Evolutionary conservation across 1,140 invertebrate genomes (phyloP).

Genomic region (Trichoplusia ni): DNA sequence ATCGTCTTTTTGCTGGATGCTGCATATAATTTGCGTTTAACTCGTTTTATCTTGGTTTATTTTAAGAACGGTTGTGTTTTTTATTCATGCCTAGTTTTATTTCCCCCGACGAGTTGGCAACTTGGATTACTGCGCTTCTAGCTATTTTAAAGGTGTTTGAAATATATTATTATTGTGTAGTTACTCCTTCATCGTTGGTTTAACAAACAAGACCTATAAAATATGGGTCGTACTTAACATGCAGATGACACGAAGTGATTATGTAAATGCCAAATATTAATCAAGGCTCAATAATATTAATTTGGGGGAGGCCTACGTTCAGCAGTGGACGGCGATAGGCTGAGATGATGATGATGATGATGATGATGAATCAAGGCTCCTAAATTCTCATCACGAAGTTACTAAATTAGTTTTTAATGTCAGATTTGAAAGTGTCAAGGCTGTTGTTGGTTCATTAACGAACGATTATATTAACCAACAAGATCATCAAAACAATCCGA

Average conservation of each 20-base stretch:
- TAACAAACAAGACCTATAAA: background rate
- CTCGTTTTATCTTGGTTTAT: constrained; percentile 7
- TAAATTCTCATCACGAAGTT: constrained; percentile 11
- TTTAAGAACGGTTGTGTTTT: constrained; percentile 8
- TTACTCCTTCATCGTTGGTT: no score
- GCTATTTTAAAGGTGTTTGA: background rate
- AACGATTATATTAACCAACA: no score
- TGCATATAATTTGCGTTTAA: constrained; percentile 7
- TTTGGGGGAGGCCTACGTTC: no score
- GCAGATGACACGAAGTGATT: background rate
- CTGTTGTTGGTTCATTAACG: no score
- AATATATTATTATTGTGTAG: no score
- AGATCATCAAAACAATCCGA: no score
- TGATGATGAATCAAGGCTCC: background rate
- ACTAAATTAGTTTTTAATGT: constrained; percentile 25
- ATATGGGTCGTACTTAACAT: background rate
- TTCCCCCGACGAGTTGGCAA: background rate
- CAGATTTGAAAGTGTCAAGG: constrained; percentile 15
- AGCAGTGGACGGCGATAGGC: no score
- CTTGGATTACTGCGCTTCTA: no score
- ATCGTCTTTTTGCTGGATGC: background rate
- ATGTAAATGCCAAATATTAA: background rate
- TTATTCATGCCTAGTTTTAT: constrained; percentile 1
- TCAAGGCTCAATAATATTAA: no score
- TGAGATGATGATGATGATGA: background rate